Evolutionary conservation across 2,888 invertebrate species (phyloP).

Genomic region (Drosophila rellima): DNA sequence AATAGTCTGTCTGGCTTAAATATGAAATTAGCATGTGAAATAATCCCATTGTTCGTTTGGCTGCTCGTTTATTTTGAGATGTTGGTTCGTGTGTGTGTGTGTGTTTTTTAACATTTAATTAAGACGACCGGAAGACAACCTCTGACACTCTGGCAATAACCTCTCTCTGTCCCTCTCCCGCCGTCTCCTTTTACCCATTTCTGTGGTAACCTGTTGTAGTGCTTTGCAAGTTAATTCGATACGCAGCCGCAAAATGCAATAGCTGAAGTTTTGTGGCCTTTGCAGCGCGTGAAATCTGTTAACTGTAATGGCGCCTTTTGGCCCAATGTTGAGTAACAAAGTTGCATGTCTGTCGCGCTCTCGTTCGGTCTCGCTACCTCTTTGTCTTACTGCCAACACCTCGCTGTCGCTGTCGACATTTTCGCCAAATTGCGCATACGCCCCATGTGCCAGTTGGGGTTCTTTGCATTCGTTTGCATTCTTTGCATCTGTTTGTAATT

Average conservation of each 20-base stretch:
- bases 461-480: constrained; percentile 25
- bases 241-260: constrained; percentile 38
- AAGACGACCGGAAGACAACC: constrained; percentile 38
- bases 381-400: constrained; percentile 33
- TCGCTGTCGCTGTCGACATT: constrained; percentile 50
- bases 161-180: not conserved
- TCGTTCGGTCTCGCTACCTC: not conserved
- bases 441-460: constrained; percentile 46
- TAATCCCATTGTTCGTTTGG: constrained; percentile 28
- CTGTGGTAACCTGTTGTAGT: not conserved
- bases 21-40: not conserved
- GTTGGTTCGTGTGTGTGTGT: constrained; percentile 33
- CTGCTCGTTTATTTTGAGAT: not conserved
- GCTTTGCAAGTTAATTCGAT: constrained; percentile 32
- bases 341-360: constrained; percentile 43
- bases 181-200: not conserved
- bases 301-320: constrained; percentile 25
- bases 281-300: constrained; percentile 23
- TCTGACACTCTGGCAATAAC: constrained; percentile 8
- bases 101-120: constrained; percentile 50
- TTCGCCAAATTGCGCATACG: constrained; percentile 68
- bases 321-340: constrained; percentile 30
- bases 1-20: not conserved
- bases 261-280: constrained; percentile 54
- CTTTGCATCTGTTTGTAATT: constrained; percentile 54